These are phyloP conservation scores for Alaudala cheleensis DNA, from an alignment of 2,113 vertebrate genomes.

Conservation along the genomic window DNA sequence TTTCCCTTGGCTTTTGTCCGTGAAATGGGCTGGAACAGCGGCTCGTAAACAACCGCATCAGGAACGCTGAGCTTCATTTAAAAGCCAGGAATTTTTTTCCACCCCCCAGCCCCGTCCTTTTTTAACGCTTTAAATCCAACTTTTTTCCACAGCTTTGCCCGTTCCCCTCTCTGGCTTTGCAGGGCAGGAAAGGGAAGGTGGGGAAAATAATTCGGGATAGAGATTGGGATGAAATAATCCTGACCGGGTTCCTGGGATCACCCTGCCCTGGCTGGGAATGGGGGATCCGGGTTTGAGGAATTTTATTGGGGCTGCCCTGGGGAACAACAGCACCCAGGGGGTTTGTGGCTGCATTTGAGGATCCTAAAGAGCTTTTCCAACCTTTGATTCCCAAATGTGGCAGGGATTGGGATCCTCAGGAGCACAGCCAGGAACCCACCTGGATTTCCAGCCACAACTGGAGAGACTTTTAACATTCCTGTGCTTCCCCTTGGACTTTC, in stretches of 20 bases:
- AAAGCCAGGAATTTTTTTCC: not conserved
- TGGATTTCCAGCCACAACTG: not conserved
- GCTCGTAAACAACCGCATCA: constrained; percentile 40
- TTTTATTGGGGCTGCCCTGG: not conserved
- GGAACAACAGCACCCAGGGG: not conserved
- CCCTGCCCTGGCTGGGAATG: accelerated
- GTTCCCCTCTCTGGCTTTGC: not conserved
- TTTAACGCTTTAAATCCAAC: not conserved
- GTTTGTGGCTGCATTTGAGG: not conserved
- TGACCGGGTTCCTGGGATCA: not conserved
- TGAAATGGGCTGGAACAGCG: constrained; percentile 57
- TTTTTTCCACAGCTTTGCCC: not conserved
- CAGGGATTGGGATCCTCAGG: not conserved
- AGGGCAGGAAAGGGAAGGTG: not conserved
- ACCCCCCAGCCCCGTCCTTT: no score
- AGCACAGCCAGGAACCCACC: not conserved
- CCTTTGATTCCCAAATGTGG: not conserved
- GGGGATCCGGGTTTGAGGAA: not conserved
- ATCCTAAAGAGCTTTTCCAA: not conserved
- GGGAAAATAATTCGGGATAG: accelerated
- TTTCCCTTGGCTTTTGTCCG: constrained; percentile 40
- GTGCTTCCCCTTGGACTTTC: not conserved
- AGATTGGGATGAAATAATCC: not conserved
- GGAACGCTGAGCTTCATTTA: not conserved
- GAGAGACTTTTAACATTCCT: not conserved